These are phyloP conservation scores for Lasioglossum figueresi DNA, from an alignment of 2,888 invertebrate species.

Conservation along the genomic window DNA sequence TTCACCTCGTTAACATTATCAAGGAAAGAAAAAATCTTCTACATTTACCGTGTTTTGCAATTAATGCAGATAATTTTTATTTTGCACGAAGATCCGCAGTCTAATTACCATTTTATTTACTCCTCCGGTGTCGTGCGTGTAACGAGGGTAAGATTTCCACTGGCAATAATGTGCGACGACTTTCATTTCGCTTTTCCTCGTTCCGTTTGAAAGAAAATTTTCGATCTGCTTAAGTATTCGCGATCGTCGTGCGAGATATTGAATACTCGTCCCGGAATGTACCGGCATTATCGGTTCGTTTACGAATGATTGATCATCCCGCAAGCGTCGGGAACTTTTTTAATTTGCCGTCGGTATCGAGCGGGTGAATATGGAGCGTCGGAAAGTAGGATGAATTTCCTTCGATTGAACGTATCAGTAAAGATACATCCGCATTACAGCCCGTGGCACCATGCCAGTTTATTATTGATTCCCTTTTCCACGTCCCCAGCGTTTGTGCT, in stretches of 20 bases:
- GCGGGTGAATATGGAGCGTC: conserved; percentile 3
- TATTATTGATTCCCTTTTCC: conserved; percentile 53
- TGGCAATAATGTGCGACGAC: not conserved
- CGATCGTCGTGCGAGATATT: not conserved
- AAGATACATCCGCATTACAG: conserved; percentile 48
- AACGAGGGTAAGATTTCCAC: not conserved
- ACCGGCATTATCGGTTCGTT: conserved; percentile 3
- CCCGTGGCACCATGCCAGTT: conserved; percentile 50
- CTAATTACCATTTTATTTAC: not conserved
- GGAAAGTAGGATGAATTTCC: conserved; percentile 4
- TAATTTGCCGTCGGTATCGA: not conserved
- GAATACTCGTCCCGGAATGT: conserved; percentile 4
- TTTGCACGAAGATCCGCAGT: not conserved
- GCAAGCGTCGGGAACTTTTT: not conserved
- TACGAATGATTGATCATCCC: conserved; percentile 2
- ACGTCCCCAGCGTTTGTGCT: conserved; percentile 23
- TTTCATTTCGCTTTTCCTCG: not conserved
- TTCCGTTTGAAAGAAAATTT: not conserved
- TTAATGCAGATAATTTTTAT: not conserved
- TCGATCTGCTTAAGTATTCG: not conserved
- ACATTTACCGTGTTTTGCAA: not conserved
- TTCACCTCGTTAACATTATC: too few relatives aligned
- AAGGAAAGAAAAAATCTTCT: too few relatives aligned
- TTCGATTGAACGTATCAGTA: conserved; percentile 28
- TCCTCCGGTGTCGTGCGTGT: not conserved